Percentiles rank a stretch among this genome's conserved stretches.
Evolutionary conservation across 2,797 vertebrate species (phyloP).

Genomic region (Hoplostethus atlanticus): DNA sequence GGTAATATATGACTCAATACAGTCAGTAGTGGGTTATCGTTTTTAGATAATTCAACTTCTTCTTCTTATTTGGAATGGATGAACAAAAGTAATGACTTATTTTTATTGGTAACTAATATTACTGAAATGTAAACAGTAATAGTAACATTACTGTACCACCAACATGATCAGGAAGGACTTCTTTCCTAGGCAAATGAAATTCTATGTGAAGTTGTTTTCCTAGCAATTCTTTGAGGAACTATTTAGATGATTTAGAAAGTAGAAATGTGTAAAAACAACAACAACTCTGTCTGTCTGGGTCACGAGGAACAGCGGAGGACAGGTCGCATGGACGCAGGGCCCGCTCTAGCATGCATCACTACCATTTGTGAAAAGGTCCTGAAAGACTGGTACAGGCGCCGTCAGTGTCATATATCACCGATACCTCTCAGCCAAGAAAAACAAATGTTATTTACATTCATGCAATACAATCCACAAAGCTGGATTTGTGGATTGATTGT

Average conservation of each 20-base stretch:
- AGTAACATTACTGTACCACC: neutral
- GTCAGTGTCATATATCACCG: neutral
- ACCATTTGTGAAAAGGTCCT: neutral
- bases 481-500: neutral
- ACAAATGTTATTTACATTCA: conserved; percentile 36
- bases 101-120: neutral
- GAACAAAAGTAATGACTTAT: neutral
- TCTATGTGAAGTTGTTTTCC: too few relatives aligned
- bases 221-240: too few relatives aligned
- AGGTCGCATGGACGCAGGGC: too few relatives aligned
- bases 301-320: neutral
- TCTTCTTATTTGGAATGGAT: too few relatives aligned
- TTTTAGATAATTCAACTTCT: neutral
- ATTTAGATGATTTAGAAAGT: too few relatives aligned
- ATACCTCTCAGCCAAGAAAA: neutral
- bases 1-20: too few relatives aligned
- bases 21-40: neutral
- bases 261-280: too few relatives aligned
- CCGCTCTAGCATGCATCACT: neutral
- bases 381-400: neutral
- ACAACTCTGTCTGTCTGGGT: neutral
- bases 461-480: conserved; percentile 12
- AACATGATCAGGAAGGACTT: neutral
- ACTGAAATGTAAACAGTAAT: neutral
- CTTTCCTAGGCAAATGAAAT: too few relatives aligned